Evolutionary conservation across 2,797 vertebrate genomes (phyloP).

Genomic region (Pseudochromis fuscus): DNA sequence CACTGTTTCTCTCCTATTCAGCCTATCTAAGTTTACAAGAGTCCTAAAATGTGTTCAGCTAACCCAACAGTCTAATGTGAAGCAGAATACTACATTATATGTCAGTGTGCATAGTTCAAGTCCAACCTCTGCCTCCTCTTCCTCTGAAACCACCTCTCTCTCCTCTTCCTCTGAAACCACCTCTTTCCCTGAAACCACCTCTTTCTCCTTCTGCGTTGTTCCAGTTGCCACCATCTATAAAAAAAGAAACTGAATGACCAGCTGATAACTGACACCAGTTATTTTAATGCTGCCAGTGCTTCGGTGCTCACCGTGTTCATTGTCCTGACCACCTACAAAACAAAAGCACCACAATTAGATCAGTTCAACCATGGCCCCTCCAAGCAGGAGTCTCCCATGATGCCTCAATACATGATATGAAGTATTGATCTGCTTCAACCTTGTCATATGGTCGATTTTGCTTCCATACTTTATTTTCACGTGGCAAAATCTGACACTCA

Average conservation of each 20-base stretch:
- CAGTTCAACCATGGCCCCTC: constrained; percentile 5
- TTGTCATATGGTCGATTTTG: background rate
- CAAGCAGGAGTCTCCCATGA: constrained; percentile 12
- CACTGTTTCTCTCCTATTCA: too few relatives aligned
- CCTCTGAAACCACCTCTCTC: constrained; percentile 48
- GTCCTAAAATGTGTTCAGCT: too few relatives aligned
- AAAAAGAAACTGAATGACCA: background rate
- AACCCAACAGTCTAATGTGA: too few relatives aligned
- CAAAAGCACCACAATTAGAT: background rate
- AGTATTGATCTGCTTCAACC: too few relatives aligned
- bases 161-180: constrained; percentile 59
- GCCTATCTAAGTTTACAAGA: too few relatives aligned
- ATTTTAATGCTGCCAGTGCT: background rate
- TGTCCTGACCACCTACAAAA: constrained; percentile 30
- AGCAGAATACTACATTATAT: too few relatives aligned
- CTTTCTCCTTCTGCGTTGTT: constrained; percentile 13
- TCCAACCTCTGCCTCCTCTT: constrained; percentile 64
- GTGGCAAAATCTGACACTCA: background rate
- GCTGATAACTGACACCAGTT: background rate
- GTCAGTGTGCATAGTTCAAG: background rate
- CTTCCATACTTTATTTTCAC: too few relatives aligned
- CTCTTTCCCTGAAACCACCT: constrained; percentile 54
- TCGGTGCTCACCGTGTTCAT: constrained; percentile 18
- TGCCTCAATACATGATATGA: background rate
- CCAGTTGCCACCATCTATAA: constrained; percentile 6